Evolutionary conservation across 1,140 invertebrate genomes (phyloP).

Genomic region (Macrotrachela quadricornifera): DNA sequence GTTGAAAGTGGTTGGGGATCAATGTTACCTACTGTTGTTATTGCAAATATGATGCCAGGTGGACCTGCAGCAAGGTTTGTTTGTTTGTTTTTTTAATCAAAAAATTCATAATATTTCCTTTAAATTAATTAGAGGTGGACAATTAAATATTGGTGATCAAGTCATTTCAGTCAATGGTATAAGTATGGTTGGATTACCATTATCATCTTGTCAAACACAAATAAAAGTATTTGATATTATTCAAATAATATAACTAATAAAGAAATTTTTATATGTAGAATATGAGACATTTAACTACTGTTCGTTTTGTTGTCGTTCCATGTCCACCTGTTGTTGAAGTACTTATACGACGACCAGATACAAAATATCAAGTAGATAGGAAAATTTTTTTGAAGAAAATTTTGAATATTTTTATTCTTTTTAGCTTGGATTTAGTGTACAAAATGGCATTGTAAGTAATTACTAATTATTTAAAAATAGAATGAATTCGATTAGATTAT

Average conservation of each 20-base stretch:
- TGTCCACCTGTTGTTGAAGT: slow-evolving; percentile 99
- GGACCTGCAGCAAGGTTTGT: slow-evolving; percentile 81
- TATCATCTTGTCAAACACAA: slow-evolving; percentile 92
- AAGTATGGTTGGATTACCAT: slow-evolving; percentile 79
- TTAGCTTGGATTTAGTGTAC: slow-evolving; percentile 82
- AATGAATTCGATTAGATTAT: too few species aligned
- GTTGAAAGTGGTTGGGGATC: slow-evolving; percentile 99
- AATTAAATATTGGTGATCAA: slow-evolving; percentile 97
- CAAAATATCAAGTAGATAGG: slow-evolving; percentile 60
- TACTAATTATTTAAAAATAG: too few species aligned
- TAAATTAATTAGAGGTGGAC: slow-evolving; percentile 47
- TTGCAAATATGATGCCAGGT: slow-evolving; percentile 81
- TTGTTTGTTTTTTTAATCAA: background rate
- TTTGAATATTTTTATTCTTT: too few species aligned
- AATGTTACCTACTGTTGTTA: slow-evolving; percentile 94
- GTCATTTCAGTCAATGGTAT: slow-evolving; percentile 98
- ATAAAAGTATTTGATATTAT: slow-evolving; percentile 47
- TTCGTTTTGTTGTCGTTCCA: slow-evolving; percentile 94
- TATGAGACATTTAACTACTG: slow-evolving; percentile 68
- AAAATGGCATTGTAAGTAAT: slow-evolving; percentile 94
- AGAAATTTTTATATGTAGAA: slow-evolving; percentile 17
- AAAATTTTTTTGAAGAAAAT: too few species aligned
- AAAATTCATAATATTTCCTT: background rate
- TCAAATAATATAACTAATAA: too few species aligned
- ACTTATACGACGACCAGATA: slow-evolving; percentile 92